phyloP scores from a whole-genome alignment of 2,888 invertebrate species.

The Camptogramma bilineatum region DNA sequence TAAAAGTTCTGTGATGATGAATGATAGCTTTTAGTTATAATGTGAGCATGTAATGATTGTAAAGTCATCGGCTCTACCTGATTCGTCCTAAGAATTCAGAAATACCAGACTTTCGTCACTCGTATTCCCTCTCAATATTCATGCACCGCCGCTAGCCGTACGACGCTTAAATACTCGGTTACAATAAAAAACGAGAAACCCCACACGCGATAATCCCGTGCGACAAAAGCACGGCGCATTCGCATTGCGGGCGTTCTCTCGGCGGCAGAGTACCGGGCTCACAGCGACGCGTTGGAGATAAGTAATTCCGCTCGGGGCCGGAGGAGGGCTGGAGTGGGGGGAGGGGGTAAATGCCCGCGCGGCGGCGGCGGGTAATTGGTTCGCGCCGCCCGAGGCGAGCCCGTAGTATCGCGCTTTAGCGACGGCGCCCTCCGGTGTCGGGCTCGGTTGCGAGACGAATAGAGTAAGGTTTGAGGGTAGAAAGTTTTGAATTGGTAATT shows the following conservation, averaged over 20 bases:
- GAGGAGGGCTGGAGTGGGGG: conserved; percentile 54
- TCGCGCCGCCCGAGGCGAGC: conserved; percentile 85
- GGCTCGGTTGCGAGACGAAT: conserved; percentile 59
- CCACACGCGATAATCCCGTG: conserved; percentile 45
- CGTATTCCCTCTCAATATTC: conserved; percentile 26
- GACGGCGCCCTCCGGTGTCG: conserved; percentile 85
- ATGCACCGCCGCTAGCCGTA: conserved; percentile 11
- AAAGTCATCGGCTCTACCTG: too few relatives aligned
- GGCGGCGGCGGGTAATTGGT: conserved; percentile 84
- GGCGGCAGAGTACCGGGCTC: conserved; percentile 78
- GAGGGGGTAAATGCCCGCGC: conserved; percentile 79
- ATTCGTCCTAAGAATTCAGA: too few relatives aligned
- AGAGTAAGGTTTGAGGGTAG: conserved; percentile 57
- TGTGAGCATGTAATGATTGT: too few relatives aligned
- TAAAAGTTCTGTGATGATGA: too few relatives aligned
- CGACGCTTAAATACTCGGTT: conserved; percentile 28
- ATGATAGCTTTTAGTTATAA: too few relatives aligned
- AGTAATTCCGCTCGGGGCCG: conserved; percentile 65
- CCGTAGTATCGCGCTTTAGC: conserved; percentile 85
- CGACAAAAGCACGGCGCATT: conserved; percentile 68
- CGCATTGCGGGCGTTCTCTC: conserved; percentile 79
- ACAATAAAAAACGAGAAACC: conserved; percentile 27
- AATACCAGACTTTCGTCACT: background rate
- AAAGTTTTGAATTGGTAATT: conserved; percentile 40
- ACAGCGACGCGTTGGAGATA: conserved; percentile 71